Base-by-base conservation (phyloP, 2,888 invertebrate species). In the Cacoxenus indagator region DNA sequence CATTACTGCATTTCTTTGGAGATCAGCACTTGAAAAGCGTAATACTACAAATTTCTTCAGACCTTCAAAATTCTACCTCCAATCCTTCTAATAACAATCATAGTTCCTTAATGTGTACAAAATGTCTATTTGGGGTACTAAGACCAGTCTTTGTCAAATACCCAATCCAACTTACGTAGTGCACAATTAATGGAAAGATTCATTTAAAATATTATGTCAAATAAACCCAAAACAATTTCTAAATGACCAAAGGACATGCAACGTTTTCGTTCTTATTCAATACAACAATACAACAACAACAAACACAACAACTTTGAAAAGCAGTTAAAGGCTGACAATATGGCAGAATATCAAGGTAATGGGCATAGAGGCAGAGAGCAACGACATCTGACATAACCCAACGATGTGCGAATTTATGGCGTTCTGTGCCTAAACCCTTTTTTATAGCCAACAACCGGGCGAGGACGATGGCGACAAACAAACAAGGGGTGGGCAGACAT, bases 361-460 rank as follows among this genome's bases (percentile, higher is more conserved):
- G 14, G 31, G 67, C 57, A 57, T 62, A 59, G 71, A 67, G 64
- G 72, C 71, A 69, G 70, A 70, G 68, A 46, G 70, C 65, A 70
- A 70, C 69, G 69, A 76, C 82, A 83, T 75, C 76, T 82, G 79
- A 81, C 78, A 78, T 78, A 83, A 31, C 59, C 17, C 59, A 31
- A 31, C 31, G 17, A 83, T 81, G 84, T 85, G 84, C 76, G 83
- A 85, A 84, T 84, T 79, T 80, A 82, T 81, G 78, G 78, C 73
- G 61, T 45, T 29, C 43, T 55, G 29, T 62, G 61, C 45, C 61
- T 45, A 62, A 84, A 80, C 85, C 84, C 81, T 80, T 84, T 84
- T 78, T 64, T 51, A 61, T 51, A 65, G 61, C 67, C 51, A 43
- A 26, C 65, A 61, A 19, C 22, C 14, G 11, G n/a, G n/a, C n/a